Conservation (phyloP, 2,888 invertebrate species). For the Phengaris arion region DNA sequence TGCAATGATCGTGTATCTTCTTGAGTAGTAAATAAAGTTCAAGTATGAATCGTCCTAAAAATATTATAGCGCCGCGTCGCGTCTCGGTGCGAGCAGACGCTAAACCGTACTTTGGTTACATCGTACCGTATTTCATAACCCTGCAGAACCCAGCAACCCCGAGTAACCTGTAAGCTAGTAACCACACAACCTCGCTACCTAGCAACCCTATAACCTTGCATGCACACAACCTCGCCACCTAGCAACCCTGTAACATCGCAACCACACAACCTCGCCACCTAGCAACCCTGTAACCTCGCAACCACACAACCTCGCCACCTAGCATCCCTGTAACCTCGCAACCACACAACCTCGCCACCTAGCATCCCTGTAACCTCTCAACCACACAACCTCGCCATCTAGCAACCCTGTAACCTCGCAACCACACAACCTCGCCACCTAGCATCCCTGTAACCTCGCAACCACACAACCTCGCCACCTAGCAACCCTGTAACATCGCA, state of each 20-base stretch:
- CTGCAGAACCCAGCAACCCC: too few species aligned
- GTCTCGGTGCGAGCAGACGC: too few species aligned
- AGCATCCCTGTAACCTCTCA: not conserved
- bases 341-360: not conserved
- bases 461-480: not conserved
- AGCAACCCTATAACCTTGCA: too few species aligned
- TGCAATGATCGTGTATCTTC: too few species aligned
- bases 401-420: not conserved
- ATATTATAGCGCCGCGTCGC: too few species aligned
- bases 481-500: not conserved
- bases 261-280: not conserved
- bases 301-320: not conserved
- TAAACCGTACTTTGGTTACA: too few species aligned
- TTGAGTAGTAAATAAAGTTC: too few species aligned
- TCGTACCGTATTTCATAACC: too few species aligned
- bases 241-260: not conserved
- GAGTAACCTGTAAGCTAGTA: too few species aligned
- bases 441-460: not conserved
- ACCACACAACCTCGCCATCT: not conserved
- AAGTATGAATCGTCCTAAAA: too few species aligned
- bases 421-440: not conserved
- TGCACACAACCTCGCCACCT: not conserved
- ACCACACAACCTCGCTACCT: not conserved
- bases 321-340: not conserved
- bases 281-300: not conserved